Percentiles rank a stretch among this genome's conserved stretches.
Evolutionary conservation across 37 sponge, comb jelly and placozoan genomes (phyloP).

Genomic region (Haliclona indistincta): DNA sequence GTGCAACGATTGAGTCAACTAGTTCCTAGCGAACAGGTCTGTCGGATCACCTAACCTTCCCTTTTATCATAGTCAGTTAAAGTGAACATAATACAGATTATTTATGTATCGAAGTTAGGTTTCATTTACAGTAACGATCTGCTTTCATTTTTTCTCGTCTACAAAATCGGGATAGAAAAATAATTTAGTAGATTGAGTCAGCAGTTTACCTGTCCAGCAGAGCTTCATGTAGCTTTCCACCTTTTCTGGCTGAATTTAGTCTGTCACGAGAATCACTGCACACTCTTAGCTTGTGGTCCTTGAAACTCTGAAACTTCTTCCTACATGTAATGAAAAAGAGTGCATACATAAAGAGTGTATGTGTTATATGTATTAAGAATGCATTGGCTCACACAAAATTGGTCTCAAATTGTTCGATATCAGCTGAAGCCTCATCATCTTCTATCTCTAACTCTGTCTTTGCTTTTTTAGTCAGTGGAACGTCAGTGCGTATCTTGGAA

Average conservation of each 20-base stretch:
- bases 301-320: conserved; percentile 84
- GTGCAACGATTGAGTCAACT: conserved; percentile 31
- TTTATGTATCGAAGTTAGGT: too few relatives aligned
- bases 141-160: conserved; percentile 83
- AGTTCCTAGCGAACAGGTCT: not conserved
- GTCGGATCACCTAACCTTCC: conserved; percentile 1
- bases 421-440: conserved; percentile 10
- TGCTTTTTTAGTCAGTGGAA: conserved; percentile 6
- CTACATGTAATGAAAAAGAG: conserved; percentile 22
- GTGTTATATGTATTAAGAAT: conserved; percentile 9
- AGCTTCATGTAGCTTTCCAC: conserved; percentile 75
- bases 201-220: conserved; percentile 63
- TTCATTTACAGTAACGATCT: conserved; percentile 88
- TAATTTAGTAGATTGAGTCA: not conserved
- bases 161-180: not conserved
- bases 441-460: conserved; percentile 9
- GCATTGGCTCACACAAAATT: conserved; percentile 31
- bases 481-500: conserved; percentile 22
- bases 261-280: conserved; percentile 19
- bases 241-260: conserved; percentile 41
- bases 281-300: conserved; percentile 57
- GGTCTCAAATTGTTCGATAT: conserved; percentile 33
- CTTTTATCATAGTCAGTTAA: not conserved
- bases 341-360: not conserved
- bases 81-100: too few relatives aligned